phyloP scores from a whole-genome alignment of 2,888 invertebrate species.

The Octodonta nipae region DNA sequence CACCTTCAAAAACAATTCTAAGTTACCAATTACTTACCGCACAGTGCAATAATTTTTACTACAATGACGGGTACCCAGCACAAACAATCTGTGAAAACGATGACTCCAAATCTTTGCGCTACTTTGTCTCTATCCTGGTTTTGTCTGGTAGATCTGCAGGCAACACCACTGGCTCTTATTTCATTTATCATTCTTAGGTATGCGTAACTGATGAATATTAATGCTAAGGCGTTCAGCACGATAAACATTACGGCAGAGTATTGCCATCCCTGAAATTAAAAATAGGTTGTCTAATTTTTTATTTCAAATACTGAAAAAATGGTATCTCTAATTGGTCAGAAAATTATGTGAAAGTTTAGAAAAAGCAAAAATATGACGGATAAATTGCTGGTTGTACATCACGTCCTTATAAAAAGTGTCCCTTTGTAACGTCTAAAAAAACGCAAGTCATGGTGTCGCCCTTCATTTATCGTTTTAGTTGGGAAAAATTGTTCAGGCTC shows the following conservation, averaged over 20 bases:
- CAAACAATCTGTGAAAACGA: constrained; percentile 45
- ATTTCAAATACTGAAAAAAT: too few relatives aligned
- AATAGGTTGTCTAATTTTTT: too few relatives aligned
- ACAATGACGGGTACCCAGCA: constrained; percentile 49
- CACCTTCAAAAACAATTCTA: too few relatives aligned
- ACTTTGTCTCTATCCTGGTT: constrained; percentile 42
- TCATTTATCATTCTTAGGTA: constrained; percentile 45
- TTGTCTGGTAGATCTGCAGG: constrained; percentile 44
- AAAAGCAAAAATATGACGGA: too few relatives aligned
- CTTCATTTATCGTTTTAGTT: too few relatives aligned
- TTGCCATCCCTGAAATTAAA: constrained; percentile 44
- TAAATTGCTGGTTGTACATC: too few relatives aligned
- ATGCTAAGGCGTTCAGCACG: constrained; percentile 40
- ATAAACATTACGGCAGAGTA: constrained; percentile 46
- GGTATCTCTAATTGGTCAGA: too few relatives aligned
- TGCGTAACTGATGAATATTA: constrained; percentile 44
- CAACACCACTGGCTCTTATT: constrained; percentile 43
- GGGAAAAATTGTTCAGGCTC: too few relatives aligned
- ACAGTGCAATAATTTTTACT: constrained; percentile 42
- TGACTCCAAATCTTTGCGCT: constrained; percentile 45
- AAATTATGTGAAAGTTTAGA: too few relatives aligned
- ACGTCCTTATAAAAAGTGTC: too few relatives aligned
- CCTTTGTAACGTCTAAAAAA: too few relatives aligned
- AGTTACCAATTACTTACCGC: constrained; percentile 34
- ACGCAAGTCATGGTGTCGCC: too few relatives aligned